These are phyloP conservation scores for Diplogasteroides magnus DNA, from an alignment of 1,140 invertebrate species.

Conservation along the genomic window DNA sequence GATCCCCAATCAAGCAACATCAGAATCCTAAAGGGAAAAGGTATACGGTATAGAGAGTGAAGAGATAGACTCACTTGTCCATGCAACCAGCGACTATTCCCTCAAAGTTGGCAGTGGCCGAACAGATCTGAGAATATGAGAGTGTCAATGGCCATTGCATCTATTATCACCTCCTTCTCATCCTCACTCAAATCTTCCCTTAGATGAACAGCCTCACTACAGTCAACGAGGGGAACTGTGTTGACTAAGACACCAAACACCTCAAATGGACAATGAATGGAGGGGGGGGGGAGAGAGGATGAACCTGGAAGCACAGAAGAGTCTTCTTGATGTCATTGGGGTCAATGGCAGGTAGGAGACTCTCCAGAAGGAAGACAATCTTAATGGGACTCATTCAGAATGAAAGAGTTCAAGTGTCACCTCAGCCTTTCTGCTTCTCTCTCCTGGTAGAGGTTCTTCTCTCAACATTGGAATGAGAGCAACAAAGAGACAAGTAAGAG, in stretches of 20 bases:
- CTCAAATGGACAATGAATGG: no score
- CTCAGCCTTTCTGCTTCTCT: slow-evolving; percentile 56
- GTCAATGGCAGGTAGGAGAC: slow-evolving; percentile 76
- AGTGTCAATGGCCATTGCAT: slow-evolving; percentile 64
- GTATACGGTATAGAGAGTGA: background rate
- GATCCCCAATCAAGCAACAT: background rate
- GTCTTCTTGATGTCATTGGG: slow-evolving; percentile 80
- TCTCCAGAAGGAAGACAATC: background rate
- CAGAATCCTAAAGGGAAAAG: background rate
- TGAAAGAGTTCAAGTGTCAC: slow-evolving; percentile 64
- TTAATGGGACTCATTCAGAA: background rate
- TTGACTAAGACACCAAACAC: slow-evolving; percentile 72
- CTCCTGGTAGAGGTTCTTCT: slow-evolving; percentile 66
- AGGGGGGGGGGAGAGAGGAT: no score
- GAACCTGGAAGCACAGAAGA: slow-evolving; percentile 60
- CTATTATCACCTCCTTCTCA: slow-evolving; percentile 50
- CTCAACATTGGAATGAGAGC: slow-evolving; percentile 40
- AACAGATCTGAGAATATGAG: slow-evolving; percentile 67
- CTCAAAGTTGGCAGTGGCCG: slow-evolving; percentile 58
- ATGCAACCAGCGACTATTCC: slow-evolving; percentile 24
- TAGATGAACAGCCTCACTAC: slow-evolving; percentile 67
- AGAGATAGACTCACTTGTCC: slow-evolving; percentile 17
- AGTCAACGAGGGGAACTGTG: slow-evolving; percentile 76
- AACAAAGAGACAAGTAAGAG: slow-evolving; percentile 38
- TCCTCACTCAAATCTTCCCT: slow-evolving; percentile 70